phyloP scores from a whole-genome alignment of 2,113 vertebrate genomes.

The Hydrochoerus hydrochaeris region DNA sequence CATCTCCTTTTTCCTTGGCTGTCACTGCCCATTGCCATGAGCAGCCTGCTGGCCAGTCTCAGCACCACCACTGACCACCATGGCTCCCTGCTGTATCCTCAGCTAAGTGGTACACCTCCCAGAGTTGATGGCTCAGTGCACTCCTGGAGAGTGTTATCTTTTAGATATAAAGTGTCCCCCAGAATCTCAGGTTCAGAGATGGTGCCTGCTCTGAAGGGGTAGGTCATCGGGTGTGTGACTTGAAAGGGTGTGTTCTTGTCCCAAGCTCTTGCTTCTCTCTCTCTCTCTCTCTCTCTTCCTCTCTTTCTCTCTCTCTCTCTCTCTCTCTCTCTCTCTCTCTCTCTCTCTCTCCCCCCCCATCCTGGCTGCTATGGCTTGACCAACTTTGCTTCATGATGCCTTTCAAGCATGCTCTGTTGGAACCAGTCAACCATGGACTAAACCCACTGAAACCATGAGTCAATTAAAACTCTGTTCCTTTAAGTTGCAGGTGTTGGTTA shows the following conservation, averaged over 20 bases:
- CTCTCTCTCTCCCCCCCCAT: background rate
- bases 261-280: background rate
- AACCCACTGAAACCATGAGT: background rate
- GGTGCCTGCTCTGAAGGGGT: background rate
- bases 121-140: accelerated
- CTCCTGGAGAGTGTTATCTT: background rate
- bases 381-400: background rate
- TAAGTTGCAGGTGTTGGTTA: background rate
- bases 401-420: background rate
- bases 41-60: accelerated
- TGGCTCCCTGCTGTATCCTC: accelerated
- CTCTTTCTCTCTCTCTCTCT: too few relatives aligned
- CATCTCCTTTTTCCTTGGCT: background rate
- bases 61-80: accelerated
- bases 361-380: background rate
- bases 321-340: too few relatives aligned
- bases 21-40: accelerated
- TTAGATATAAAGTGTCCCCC: background rate
- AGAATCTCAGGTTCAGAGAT: background rate
- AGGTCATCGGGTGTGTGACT: background rate
- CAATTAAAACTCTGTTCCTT: background rate
- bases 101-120: accelerated
- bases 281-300: too few relatives aligned
- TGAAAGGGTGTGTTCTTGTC: background rate
- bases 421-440: background rate